Base-by-base conservation (phyloP, 2,797 vertebrate genomes). In the Eurystomus glaucurus region DNA sequence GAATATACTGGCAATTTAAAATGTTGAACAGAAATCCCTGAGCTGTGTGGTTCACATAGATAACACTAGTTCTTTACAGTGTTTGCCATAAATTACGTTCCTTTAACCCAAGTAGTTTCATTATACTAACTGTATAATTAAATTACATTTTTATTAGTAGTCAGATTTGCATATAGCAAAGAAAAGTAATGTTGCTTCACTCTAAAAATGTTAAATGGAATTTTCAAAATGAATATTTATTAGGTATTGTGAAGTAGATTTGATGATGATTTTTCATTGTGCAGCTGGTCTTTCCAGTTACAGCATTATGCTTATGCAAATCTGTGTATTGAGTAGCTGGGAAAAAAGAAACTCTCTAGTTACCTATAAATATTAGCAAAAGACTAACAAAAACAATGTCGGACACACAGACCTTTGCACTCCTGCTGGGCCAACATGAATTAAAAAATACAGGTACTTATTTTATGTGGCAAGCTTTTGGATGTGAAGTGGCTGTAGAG, bases 171-270 rank as follows among this genome's bases (percentile, higher is more conserved):
- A 83, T 95, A 91, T 70, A 65, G 33, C 12, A 80, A 97, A 90
- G 69, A 52, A 93, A 86, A 93, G 25, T 57, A 64, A 58, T 66
- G 33, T 21, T 85, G 28, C 69, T 88, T 95, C 35, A 85, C 28
- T 94, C 37, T 9, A 72, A 83, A 96, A 91, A 72, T 41, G 11
- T 94, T 93, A 89, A 97, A 95, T 95, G 18, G 29, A 69, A 69
- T 92, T 95, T 95, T 85, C 17, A 70, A 93, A 88, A 93, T 94
- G 43, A 95, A 96, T 97, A 96, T 97, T 93, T 97, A 94, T 95
- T 81, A 92, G 50, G n/a, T 52, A 95, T 83, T 83, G 10, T 94
- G 43, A 94, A 88, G 37, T 58, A 90, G 48, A 78, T 93, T 93
- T 90, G 15, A 66, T 90, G 19, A 80, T 69, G 60, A 78, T 78